phyloP scores from a whole-genome alignment of 2,113 vertebrate genomes.

The Panthera tigris region DNA sequence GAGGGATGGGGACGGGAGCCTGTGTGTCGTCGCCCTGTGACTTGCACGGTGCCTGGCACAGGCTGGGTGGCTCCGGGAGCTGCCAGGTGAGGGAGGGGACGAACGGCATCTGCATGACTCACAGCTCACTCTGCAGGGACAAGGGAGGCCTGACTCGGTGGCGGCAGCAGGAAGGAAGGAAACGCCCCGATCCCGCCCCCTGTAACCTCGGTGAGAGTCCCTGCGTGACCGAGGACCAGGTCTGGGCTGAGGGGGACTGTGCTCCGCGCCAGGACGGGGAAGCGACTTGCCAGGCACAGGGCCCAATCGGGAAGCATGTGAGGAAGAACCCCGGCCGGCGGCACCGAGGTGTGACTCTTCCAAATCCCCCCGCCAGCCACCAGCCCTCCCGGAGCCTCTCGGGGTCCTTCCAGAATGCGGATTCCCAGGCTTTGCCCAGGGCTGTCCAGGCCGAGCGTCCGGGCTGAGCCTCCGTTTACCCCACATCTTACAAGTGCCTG shows the following conservation, averaged over 20 bases:
- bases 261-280: background rate
- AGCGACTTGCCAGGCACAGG: background rate
- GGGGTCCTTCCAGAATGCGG: background rate
- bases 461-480: background rate
- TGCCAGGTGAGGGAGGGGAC: background rate
- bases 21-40: background rate
- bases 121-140: background rate
- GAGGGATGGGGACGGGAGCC: fast-evolving
- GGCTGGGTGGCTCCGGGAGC: background rate
- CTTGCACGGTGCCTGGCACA: fast-evolving
- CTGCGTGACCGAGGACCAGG: too few species aligned
- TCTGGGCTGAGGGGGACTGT: background rate
- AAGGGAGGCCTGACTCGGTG: background rate
- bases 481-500: background rate
- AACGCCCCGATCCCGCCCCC: background rate
- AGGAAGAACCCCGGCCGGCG: background rate
- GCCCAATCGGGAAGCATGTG: too few species aligned
- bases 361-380: background rate
- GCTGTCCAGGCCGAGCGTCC: background rate
- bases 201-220: background rate
- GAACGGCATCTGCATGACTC: background rate
- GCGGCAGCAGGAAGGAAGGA: background rate
- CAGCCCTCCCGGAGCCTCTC: background rate
- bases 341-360: too few species aligned
- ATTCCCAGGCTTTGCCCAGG: background rate